Base-by-base conservation (phyloP, 2,888 invertebrate genomes). In the Schizaphis graminum region DNA sequence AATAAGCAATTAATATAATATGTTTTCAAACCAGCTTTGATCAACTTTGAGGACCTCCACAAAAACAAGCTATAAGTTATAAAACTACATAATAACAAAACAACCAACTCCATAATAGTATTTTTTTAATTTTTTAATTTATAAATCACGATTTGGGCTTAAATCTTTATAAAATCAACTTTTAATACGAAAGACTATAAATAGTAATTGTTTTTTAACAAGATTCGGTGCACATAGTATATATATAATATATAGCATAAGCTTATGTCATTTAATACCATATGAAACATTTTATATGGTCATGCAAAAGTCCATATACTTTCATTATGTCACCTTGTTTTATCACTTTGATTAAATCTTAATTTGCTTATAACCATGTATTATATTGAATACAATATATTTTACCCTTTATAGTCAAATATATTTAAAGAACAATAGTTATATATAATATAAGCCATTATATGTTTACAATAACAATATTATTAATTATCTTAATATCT, bases 261-360 rank as follows among this genome's bases (percentile, higher is more conserved):
- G 5, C 13, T 91, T 53, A 77, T 49, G 26, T 1, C 26, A 2
- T 91, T 91, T 49, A 91, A 53, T 77, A 91, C 77, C 3, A 35
- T 53, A 49, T 91, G 35, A 91, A 91, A n/a, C 24, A 56, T 77
- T 77, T 77, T 49, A 77, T 91, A 56, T 67, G 90, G 53, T 53
- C 26, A 28, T 61, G 7, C 2, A 16, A 13, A 61, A 67, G 21
- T 61, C 7, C 35, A 49, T 53, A 77, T 41, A 26, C 7, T 77
- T 53, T 91, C 16, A n/a, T 77, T 91, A 53, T 49, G 49, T 35
- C 26, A 41, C 49, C 35, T 77, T 35, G 21, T 35, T 77, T 77
- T 10, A 35, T 77, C 21, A 77, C 21, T 35, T 77, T 21, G 8
- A 21, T 77, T 21, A 3, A 35, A 77, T 35, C 21, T 35, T 21